Percentiles rank a stretch among this genome's conserved stretches.
Conservation (phyloP, 2,888 invertebrate species). For the Tribolium freemani region DNA sequence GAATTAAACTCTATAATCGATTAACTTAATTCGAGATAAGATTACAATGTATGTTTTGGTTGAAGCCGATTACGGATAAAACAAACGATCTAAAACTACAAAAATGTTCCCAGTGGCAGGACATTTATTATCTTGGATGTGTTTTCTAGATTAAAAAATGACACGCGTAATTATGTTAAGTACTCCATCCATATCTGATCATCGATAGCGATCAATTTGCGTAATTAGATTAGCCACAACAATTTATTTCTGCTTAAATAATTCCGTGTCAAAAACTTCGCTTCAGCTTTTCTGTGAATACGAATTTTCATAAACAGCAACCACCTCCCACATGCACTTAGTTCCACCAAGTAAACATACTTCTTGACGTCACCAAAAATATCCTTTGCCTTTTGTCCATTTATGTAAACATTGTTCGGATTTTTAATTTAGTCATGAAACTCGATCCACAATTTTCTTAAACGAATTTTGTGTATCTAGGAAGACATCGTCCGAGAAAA, state of each 20-base stretch:
- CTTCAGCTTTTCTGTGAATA: not conserved
- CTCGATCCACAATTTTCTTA: not conserved
- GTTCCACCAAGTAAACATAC: not conserved
- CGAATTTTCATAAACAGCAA: not conserved
- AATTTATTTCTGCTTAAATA: not conserved
- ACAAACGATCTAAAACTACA: not conserved
- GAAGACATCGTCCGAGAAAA: conserved; percentile 20
- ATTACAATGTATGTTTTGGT: too few relatives aligned
- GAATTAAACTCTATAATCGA: too few relatives aligned
- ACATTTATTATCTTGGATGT: not conserved
- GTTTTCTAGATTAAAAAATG: not conserved
- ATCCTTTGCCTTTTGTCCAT: not conserved
- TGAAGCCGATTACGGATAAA: too few relatives aligned
- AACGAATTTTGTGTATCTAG: not conserved
- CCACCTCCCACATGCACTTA: not conserved
- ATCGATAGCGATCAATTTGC: not conserved
- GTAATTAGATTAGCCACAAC: not conserved
- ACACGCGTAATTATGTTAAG: not conserved
- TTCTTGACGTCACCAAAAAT: not conserved
- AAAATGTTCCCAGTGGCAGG: not conserved
- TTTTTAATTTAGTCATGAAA: not conserved
- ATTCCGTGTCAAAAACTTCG: not conserved
- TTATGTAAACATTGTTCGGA: not conserved
- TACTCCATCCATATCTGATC: not conserved
- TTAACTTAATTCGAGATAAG: too few relatives aligned